Percentiles rank a stretch among this genome's conserved stretches.
phyloP scores from a whole-genome alignment of 2,113 vertebrate genomes.

The Pygoscelis adeliae region DNA sequence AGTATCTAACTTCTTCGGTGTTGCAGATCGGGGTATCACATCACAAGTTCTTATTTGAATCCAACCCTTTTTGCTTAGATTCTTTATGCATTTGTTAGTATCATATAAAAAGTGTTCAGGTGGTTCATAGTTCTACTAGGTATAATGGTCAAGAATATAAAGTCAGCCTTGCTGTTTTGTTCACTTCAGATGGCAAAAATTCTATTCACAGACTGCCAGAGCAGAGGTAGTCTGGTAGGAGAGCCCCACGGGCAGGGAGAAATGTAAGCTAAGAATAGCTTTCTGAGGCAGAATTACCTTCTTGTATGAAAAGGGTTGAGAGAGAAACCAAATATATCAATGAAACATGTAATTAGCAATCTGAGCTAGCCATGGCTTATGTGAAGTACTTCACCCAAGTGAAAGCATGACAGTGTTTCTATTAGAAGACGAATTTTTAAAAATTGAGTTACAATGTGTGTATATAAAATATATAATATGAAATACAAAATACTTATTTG shows the following conservation, averaged over 20 bases:
- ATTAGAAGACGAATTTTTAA: not conserved
- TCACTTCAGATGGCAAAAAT: not conserved
- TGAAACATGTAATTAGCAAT: not conserved
- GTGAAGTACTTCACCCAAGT: not conserved
- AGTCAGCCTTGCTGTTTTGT: not conserved
- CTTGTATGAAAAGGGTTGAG: not conserved
- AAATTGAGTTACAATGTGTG: not conserved
- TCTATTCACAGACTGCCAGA: not conserved
- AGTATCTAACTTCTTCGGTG: not conserved
- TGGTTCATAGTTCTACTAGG: not conserved
- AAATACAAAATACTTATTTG: fast-evolving
- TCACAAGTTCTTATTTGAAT: not conserved
- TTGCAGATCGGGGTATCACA: not conserved
- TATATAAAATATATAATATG: not conserved
- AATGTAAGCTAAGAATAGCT: not conserved
- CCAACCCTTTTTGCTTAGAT: not conserved
- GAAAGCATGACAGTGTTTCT: not conserved
- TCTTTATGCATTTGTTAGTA: not conserved
- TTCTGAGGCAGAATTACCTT: not conserved
- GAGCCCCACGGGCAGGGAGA: not conserved
- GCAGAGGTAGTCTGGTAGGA: not conserved
- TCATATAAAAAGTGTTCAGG: not conserved
- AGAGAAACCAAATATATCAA: not conserved
- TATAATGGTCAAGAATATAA: not conserved
- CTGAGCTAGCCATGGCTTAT: not conserved